Conservation (phyloP, 2,797 vertebrate genomes). For the Helarctos malayanus region DNA sequence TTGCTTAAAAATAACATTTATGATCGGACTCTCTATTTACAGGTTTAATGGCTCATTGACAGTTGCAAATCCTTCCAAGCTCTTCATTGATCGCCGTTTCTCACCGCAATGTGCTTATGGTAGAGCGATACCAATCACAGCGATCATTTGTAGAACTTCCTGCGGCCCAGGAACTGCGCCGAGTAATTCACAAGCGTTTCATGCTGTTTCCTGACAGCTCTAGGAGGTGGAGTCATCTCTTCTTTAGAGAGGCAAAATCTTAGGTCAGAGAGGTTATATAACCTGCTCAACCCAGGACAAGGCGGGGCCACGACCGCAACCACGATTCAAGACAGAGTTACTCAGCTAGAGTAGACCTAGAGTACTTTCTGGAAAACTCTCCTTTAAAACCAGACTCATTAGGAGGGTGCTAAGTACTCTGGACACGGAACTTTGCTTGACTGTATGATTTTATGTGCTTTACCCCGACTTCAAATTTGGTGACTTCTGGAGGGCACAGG, state of each 20-base stretch:
- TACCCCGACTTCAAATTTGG: background rate
- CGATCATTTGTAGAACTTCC: background rate
- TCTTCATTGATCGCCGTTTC: background rate
- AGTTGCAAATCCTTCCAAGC: background rate
- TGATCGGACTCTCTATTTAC: background rate
- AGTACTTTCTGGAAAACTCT: background rate
- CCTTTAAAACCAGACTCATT: background rate
- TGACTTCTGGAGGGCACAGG: background rate
- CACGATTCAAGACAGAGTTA: background rate
- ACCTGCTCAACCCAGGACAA: background rate
- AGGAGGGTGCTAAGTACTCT: background rate
- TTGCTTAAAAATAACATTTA: background rate
- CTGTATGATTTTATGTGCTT: background rate
- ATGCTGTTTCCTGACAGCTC: background rate
- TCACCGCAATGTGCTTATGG: background rate
- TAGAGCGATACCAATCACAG: background rate
- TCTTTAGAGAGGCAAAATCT: slow-evolving; percentile 6
- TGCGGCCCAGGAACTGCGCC: background rate
- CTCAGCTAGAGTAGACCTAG: background rate
- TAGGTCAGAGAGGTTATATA: background rate
- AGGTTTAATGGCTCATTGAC: background rate
- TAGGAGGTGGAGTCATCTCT: background rate
- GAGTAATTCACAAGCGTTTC: background rate
- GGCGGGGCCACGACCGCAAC: background rate
- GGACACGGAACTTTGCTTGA: background rate